Conservation (phyloP, 1,140 invertebrate genomes). For the Magallana ariakensis region DNA sequence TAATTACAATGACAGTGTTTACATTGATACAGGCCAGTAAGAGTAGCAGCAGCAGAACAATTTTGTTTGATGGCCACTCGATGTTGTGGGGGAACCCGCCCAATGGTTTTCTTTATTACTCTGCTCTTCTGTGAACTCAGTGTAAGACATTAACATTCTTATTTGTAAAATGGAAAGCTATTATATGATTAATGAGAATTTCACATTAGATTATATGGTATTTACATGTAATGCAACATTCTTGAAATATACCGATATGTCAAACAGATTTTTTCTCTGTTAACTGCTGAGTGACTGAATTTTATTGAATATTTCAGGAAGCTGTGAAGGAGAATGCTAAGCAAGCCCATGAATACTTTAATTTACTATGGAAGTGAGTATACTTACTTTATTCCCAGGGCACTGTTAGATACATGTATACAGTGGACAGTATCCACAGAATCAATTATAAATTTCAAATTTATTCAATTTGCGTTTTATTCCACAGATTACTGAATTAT, state of each 20-base stretch:
- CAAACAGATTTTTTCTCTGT: neutral
- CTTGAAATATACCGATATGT: too few species aligned
- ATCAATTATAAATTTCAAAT: too few species aligned
- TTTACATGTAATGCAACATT: too few species aligned
- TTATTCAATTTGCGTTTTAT: conserved; percentile 70
- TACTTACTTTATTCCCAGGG: too few species aligned
- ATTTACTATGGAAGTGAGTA: conserved; percentile 84
- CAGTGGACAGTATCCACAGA: too few species aligned
- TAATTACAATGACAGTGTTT: neutral
- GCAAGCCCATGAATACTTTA: conserved; percentile 90
- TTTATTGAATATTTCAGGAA: conserved; percentile 82
- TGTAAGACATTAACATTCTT: conserved; percentile 69
- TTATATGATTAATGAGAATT: too few species aligned
- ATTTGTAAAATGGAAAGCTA: neutral
- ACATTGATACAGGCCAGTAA: conserved; percentile 81
- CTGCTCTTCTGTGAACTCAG: conserved; percentile 86
- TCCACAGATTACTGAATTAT: conserved; percentile 88
- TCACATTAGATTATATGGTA: too few species aligned
- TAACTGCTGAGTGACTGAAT: too few species aligned
- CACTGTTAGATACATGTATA: too few species aligned
- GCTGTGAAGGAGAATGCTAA: conserved; percentile 88
- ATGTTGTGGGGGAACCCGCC: conserved; percentile 81
- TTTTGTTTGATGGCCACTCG: conserved; percentile 90
- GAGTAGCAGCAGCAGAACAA: conserved; percentile 89
- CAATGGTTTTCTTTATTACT: conserved; percentile 87